Evolutionary conservation across 2,113 vertebrate species (phyloP), one percentile per base, ranked within the genome.

Genomic region (Antechinus flavipes): DNA sequence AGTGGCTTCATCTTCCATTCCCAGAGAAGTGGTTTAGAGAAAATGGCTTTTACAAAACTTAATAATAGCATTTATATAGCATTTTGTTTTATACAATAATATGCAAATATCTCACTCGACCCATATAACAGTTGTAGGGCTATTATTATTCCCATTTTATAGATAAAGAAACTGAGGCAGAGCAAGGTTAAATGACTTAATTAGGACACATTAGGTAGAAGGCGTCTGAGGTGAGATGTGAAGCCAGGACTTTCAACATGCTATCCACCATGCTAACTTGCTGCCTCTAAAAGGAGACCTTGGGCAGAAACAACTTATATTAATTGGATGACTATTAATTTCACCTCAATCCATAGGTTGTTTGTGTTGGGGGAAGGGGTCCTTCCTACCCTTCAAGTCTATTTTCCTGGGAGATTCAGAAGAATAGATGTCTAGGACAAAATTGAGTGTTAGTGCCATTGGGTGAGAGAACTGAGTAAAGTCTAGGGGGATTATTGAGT

Each of bases 401-500:
- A 91, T 0, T 93, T 97, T 97, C 93, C 94, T 92, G 95, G 90
- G 76, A 95, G 95, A 58, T 0, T 2, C 11, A n/a, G 2, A 10
- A 91, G 91, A 95, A 89, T 91, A 35, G 58, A 89, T n/a, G 25
- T 53, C 91, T 84, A 95, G 46, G 14, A 90, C 55, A 91, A 14
- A 2, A 11, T 54, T 42, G 42, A 96, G 90, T 50, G n/a, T 56
- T 94, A 91, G 90, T 58, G 76, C 49, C 93, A 96, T 6, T 94
- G 93, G 95, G 91, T 23, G 49, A 1, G 55, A 92, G 76, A 55
- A 56, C 23, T 0, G 19, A 68, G 50, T 47, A 52, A 49, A 61
- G 35, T 96, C 95, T 96, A 93, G 90, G 89, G 94, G 93, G 90
- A 97, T 95, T 95, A 84, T 54, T 97, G 94, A 91, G 50, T 24